Base-by-base conservation (phyloP, 2,888 invertebrate genomes). In the Eubasilissa splendida region DNA sequence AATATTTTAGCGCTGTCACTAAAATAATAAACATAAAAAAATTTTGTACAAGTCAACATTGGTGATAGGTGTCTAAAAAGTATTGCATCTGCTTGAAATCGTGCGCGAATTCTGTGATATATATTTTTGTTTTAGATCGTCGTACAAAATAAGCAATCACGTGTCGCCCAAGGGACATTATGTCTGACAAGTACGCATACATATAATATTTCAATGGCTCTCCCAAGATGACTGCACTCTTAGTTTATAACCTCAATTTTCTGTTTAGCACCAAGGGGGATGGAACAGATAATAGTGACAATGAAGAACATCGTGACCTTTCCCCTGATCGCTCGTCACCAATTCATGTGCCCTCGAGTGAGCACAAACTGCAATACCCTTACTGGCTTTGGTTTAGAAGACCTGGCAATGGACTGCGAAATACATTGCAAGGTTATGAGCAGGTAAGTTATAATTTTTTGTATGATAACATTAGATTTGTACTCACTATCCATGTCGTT, bases 341-440 rank as follows among this genome's bases (percentile, higher is more conserved):
- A 12, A 87, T 95, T 85, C 93, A 93, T 86, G 95, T 96, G 87
- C 95, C 94, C 81, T 93, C 95, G 83, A 94, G 95, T 85, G 97
- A 98, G 89, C 98, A 99, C 88, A 95, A 95, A 88, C 91, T 99
- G 86, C 97, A 99, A 88, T 97, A 96, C 90, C 94, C 95, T 84
- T 99, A 98, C 88, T 97, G 97, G 89, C 92, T 98, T 88, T 99
- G 98, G 98, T 97, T 94, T 87, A 88, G 92, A 85, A 91, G 92
- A 85, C 92, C 91, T 56, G 89, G 90, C 83, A 87, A 90, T 84
- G 87, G 90, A 84, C 89, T 90, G 77, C 87, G 89, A 60, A 88
- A 89, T 81, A 85, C 88, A 82, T 87, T 89, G 85, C 53, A 77
- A 74, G 88, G 89, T 85, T 91, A 90, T 84, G 89, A 89, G 85